Percentiles rank a stretch among this genome's conserved stretches.
These are phyloP conservation scores for Copidosoma floridanum DNA, from an alignment of 1,140 invertebrate species.

Conservation along the genomic window DNA sequence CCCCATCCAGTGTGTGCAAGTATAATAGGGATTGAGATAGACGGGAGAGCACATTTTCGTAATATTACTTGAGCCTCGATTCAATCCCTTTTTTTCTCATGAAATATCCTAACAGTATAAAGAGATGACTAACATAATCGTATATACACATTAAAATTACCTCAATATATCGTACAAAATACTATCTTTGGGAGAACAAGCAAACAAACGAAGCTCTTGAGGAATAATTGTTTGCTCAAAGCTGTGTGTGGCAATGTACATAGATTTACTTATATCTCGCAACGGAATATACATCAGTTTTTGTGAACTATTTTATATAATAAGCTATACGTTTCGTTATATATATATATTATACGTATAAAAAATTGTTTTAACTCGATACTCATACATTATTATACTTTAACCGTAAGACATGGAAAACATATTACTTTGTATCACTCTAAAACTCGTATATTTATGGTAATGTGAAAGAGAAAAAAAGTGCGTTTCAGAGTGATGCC, in stretches of 20 bases:
- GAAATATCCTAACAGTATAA: too few species aligned
- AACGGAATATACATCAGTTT: slow-evolving; percentile 44
- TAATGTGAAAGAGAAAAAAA: slow-evolving; percentile 5
- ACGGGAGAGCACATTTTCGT: too few species aligned
- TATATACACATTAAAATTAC: slow-evolving; percentile 25
- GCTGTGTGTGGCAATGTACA: slow-evolving; percentile 33
- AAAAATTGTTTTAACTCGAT: slow-evolving; percentile 7
- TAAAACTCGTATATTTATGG: not conserved
- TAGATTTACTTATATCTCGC: slow-evolving; percentile 22
- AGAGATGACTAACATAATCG: too few species aligned
- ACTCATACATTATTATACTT: slow-evolving; percentile 11
- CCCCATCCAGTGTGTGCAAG: too few species aligned
- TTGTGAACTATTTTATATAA: slow-evolving; percentile 11
- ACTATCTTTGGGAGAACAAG: slow-evolving; percentile 12
- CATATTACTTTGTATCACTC: not conserved
- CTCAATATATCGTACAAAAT: slow-evolving; percentile 17
- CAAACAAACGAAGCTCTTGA: too few species aligned
- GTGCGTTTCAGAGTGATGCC: not conserved
- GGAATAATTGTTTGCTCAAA: too few species aligned
- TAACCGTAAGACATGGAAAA: slow-evolving; percentile 13
- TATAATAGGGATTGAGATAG: too few species aligned
- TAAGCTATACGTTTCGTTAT: slow-evolving; percentile 17
- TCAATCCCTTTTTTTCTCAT: too few species aligned
- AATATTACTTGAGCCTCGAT: not conserved
- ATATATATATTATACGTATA: slow-evolving; percentile 18